Conservation (phyloP, 2,888 invertebrate genomes). For the Ferrisia virgata region DNA sequence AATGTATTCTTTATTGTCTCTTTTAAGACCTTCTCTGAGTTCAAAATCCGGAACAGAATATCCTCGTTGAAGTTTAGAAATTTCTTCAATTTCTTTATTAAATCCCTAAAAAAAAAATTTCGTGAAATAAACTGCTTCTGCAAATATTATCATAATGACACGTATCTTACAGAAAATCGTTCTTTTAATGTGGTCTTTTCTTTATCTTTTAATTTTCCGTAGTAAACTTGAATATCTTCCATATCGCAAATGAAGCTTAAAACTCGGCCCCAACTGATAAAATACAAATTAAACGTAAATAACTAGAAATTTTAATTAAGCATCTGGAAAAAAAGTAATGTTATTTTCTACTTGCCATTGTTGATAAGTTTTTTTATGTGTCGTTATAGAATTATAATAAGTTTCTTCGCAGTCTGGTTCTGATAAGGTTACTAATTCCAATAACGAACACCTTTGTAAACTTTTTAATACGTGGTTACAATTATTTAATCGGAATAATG, state of each 20-base stretch:
- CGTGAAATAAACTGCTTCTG: too few relatives aligned
- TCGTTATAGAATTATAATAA: constrained; percentile 81
- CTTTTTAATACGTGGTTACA: constrained; percentile 92
- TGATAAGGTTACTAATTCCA: constrained; percentile 75
- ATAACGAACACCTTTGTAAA: constrained; percentile 75
- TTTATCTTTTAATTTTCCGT: constrained; percentile 76
- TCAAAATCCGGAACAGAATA: constrained; percentile 93
- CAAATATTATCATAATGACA: too few relatives aligned
- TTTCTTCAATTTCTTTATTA: constrained; percentile 93
- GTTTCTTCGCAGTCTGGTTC: constrained; percentile 83
- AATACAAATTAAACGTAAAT: too few relatives aligned
- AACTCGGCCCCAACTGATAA: constrained; percentile 76
- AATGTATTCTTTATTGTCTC: constrained; percentile 84
- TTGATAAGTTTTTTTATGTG: constrained; percentile 73
- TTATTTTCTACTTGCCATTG: constrained; percentile 57
- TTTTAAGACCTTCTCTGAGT: constrained; percentile 79
- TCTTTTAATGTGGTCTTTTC: constrained; percentile 84
- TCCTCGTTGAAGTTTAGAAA: constrained; percentile 75
- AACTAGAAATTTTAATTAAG: neutral
- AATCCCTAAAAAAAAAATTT: constrained; percentile 72
- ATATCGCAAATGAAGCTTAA: constrained; percentile 68
- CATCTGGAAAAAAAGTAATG: neutral
- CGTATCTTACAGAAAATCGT: constrained; percentile 76
- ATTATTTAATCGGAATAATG: constrained; percentile 90
- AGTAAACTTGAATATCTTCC: constrained; percentile 62